phyloP scores from a whole-genome alignment of 2,113 vertebrate genomes.

The Cyphomyrus discorhynchus region DNA sequence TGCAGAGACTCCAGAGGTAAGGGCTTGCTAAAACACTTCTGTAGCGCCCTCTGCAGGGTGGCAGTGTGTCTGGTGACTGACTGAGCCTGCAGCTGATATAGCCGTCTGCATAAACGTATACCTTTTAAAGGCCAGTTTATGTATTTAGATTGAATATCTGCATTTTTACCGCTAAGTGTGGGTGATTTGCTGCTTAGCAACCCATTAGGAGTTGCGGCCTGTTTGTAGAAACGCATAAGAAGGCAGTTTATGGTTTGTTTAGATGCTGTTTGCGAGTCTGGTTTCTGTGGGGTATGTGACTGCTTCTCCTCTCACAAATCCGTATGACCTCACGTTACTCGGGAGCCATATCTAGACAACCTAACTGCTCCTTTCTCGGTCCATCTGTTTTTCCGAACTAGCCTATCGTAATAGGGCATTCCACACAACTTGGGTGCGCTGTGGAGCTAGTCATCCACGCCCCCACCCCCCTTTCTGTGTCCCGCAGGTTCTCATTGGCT shows the following conservation, averaged over 20 bases:
- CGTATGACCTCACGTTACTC: neutral
- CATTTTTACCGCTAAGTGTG: neutral
- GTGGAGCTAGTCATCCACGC: neutral
- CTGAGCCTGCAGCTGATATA: neutral
- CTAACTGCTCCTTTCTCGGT: neutral
- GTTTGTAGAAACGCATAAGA: neutral
- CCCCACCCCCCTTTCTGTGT: neutral
- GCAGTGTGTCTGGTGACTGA: neutral
- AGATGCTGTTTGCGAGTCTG: neutral
- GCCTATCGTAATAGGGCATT: neutral
- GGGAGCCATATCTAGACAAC: neutral
- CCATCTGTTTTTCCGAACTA: neutral
- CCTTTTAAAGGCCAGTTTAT: neutral
- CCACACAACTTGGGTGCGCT: neutral
- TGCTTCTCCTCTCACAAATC: neutral
- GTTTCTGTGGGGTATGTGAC: neutral
- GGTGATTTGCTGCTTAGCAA: neutral
- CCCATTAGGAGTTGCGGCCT: neutral
- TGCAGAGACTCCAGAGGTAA: constrained; percentile 89
- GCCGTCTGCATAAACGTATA: neutral
- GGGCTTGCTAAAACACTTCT: neutral
- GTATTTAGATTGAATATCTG: neutral
- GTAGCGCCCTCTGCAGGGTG: neutral
- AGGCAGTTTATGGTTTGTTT: neutral
- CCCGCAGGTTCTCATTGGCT: constrained; percentile 75